phyloP scores from a whole-genome alignment of 2,113 vertebrate genomes.

The Heterocephalus glaber region DNA sequence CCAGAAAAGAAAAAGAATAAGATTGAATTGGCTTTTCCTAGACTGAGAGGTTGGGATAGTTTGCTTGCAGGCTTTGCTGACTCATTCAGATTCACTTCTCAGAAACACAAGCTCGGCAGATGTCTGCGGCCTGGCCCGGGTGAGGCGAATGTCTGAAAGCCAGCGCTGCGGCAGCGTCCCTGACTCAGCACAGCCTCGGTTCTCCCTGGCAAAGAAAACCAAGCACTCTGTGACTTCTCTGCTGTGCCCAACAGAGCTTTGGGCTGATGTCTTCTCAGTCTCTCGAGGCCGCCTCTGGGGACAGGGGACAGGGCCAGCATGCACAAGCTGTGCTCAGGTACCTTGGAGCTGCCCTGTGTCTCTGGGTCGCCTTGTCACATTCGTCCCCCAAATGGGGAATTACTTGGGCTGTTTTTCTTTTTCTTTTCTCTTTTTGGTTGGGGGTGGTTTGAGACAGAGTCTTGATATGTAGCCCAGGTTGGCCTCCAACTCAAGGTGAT shows the following conservation, averaged over 20 bases:
- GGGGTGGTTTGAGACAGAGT: background rate
- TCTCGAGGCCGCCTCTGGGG: background rate
- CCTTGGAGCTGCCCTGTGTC: background rate
- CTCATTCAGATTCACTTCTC: constrained; percentile 50
- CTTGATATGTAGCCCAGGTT: background rate
- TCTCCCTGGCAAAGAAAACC: constrained; percentile 59
- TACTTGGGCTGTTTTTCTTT: background rate
- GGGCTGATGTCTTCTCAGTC: background rate
- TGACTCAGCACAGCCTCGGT: constrained; percentile 48
- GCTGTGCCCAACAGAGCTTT: background rate
- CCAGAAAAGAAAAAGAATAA: background rate
- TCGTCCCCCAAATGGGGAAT: background rate
- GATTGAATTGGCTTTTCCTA: background rate
- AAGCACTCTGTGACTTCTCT: background rate
- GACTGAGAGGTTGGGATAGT: background rate
- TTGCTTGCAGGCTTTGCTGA: background rate
- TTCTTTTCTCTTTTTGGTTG: background rate
- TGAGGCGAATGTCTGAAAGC: constrained; percentile 19
- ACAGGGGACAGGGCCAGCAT: background rate
- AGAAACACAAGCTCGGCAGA: background rate
- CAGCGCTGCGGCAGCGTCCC: background rate
- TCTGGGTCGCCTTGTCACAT: background rate
- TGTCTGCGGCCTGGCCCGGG: background rate
- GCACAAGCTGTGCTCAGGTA: constrained; percentile 26
- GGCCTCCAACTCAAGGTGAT: background rate